Evolutionary conservation across 2,797 vertebrate genomes (phyloP).

Genomic region (Crocodylus rhombifer): DNA sequence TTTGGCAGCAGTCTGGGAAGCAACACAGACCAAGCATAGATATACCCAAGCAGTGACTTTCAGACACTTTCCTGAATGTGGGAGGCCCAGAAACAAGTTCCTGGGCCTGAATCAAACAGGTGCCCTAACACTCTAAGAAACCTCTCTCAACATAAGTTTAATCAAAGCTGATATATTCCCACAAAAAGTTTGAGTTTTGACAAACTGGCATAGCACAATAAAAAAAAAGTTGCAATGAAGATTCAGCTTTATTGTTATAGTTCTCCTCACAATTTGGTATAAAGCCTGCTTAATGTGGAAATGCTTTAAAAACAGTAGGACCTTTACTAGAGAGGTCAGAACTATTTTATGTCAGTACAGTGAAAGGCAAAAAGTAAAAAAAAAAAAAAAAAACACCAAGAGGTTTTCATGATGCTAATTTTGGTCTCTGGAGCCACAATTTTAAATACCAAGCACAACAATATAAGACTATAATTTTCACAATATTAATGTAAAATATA

Average conservation of each 20-base stretch:
- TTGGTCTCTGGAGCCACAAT: not conserved
- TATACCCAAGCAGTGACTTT: not conserved
- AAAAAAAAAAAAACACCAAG: not conserved
- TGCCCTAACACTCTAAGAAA: rapidly evolving
- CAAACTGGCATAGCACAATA: not conserved
- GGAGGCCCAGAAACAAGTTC: rapidly evolving
- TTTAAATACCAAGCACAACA: not conserved
- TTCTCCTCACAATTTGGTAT: not conserved
- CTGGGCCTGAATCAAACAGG: not conserved
- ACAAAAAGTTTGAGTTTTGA: not conserved
- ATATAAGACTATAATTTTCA: not conserved
- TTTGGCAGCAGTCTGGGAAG: too few species aligned
- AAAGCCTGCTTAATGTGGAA: not conserved
- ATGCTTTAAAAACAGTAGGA: not conserved
- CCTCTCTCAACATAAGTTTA: not conserved
- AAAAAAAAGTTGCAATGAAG: not conserved
- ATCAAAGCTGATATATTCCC: not conserved
- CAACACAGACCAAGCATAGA: rapidly evolving
- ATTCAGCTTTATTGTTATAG: not conserved
- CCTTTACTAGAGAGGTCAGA: constrained; percentile 16
- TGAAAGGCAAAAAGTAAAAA: constrained; percentile 3
- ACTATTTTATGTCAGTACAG: not conserved
- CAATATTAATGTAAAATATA: not conserved
- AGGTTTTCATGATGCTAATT: constrained; percentile 4
- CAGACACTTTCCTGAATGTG: not conserved